phyloP scores from a whole-genome alignment of 2,888 invertebrate species.

The Harmothoe impar region DNA sequence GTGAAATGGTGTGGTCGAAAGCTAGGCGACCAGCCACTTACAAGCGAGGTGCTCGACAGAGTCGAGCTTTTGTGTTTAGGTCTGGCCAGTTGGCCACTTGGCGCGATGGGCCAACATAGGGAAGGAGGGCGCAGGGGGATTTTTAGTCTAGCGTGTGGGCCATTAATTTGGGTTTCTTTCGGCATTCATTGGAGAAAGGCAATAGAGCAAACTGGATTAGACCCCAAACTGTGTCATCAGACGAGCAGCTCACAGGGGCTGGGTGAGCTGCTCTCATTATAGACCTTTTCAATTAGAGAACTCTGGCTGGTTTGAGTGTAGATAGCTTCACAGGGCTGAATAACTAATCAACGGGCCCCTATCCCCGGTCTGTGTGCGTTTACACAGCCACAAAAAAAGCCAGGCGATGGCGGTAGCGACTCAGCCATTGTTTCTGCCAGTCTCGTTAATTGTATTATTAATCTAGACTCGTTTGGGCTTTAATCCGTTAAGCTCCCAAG shows the following conservation, averaged over 20 bases:
- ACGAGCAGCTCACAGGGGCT: not conserved
- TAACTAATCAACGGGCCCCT: slow-evolving; percentile 53
- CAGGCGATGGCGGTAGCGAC: not conserved
- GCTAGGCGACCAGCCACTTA: slow-evolving; percentile 4
- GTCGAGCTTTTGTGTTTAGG: not conserved
- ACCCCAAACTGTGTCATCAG: slow-evolving; percentile 48
- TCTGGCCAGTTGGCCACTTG: not conserved
- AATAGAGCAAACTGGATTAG: slow-evolving; percentile 55
- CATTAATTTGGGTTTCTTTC: slow-evolving; percentile 41
- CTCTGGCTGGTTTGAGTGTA: slow-evolving; percentile 40
- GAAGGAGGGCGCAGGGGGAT: slow-evolving; percentile 16
- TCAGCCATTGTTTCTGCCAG: slow-evolving; percentile 39
- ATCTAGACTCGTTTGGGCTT: slow-evolving; percentile 54
- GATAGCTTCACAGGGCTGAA: slow-evolving; percentile 49
- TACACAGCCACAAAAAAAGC: slow-evolving; percentile 20
- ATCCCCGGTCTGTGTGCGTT: not conserved
- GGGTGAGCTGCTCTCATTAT: slow-evolving; percentile 46
- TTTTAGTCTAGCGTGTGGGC: slow-evolving; percentile 24
- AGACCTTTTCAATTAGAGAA: slow-evolving; percentile 56
- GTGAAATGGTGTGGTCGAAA: not conserved
- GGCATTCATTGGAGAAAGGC: slow-evolving; percentile 36
- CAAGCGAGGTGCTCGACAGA: not conserved
- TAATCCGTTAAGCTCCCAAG: slow-evolving; percentile 48
- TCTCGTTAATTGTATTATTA: slow-evolving; percentile 48
- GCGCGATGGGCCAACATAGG: not conserved